Percentiles rank a stretch among this genome's conserved stretches.
Evolutionary conservation across 2,113 vertebrate genomes (phyloP).

Genomic region (Fukomys damarensis): DNA sequence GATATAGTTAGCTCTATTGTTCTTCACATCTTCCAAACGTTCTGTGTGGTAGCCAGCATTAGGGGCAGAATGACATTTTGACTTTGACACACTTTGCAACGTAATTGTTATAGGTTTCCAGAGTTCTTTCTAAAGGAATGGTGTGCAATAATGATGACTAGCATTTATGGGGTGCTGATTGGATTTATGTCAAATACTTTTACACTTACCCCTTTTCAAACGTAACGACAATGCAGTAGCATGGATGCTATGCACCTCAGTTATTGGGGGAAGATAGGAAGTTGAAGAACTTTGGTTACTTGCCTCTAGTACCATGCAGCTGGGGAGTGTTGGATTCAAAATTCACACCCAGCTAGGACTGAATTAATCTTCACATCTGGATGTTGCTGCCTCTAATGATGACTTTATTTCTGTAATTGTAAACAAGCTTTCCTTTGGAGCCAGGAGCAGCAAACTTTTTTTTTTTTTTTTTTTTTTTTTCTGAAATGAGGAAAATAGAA

Average conservation of each 20-base stretch:
- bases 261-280: neutral
- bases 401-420: neutral
- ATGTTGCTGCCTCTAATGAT: rapidly evolving
- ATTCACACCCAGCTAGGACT: neutral
- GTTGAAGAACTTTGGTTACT: neutral
- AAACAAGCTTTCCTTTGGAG: neutral
- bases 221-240: neutral
- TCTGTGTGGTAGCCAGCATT: neutral
- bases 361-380: neutral
- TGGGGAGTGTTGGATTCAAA: too few relatives aligned
- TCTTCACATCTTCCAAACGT: slow-evolving; percentile 14
- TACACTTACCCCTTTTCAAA: neutral
- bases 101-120: neutral
- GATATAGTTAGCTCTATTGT: slow-evolving; percentile 21
- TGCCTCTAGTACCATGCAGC: rapidly evolving
- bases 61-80: neutral
- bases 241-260: neutral
- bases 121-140: slow-evolving; percentile 3
- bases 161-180: neutral
- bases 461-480: too few relatives aligned
- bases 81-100: neutral
- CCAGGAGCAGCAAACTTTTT: neutral
- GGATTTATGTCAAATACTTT: neutral
- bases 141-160: neutral
- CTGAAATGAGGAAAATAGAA: neutral